Evolutionary conservation across 2,888 invertebrate genomes (phyloP), one percentile per base, ranked within the genome.

Genomic region (Dorcus parallelipipedus): DNA sequence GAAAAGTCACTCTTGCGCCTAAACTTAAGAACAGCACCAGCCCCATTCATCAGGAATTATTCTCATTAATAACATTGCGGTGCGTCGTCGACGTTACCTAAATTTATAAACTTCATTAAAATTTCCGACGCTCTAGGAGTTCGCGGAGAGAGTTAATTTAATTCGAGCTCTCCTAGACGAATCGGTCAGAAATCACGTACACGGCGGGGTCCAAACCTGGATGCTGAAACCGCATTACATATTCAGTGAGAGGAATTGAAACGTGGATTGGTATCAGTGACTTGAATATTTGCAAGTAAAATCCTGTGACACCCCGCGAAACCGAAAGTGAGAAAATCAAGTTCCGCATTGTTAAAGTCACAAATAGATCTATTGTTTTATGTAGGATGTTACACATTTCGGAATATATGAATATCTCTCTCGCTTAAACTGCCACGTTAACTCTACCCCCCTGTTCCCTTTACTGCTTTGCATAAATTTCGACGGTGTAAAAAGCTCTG

Each of bases 201-300:
- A 42, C 51, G 54, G 59, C 54, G 54, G 54, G 47, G 49, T 58
- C 43, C 17, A 45, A 53, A 56, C 54, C 56, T 54, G 57, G 56
- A 54, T 58, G 56, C 14, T 51, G 56, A 63, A 64, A 63, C 67
- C 68, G 66, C 67, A 70, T 71, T 70, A 71, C 69, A 68, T 68
- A 70, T 71, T 71, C 70, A 68, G 67, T 67, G 66, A 67, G 66
- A 65, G 69, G 69, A 70, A 71, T 71, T 70, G 71, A 72, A 72
- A 69, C 70, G 68, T 68, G 71, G 66, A 71, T 71, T 70, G 68
- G 62, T 64, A 65, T 69, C 67, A 56, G 57, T 60, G 60, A 63
- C 62, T 62, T 58, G 66, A 60, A 58, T 58, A 71, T 71, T 70
- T 70, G 71, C 70, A 71, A 71, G 69, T 70, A 68, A 70, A 67